Base-by-base conservation (phyloP, 1,140 invertebrate species). In the Drosophila pachea region DNA sequence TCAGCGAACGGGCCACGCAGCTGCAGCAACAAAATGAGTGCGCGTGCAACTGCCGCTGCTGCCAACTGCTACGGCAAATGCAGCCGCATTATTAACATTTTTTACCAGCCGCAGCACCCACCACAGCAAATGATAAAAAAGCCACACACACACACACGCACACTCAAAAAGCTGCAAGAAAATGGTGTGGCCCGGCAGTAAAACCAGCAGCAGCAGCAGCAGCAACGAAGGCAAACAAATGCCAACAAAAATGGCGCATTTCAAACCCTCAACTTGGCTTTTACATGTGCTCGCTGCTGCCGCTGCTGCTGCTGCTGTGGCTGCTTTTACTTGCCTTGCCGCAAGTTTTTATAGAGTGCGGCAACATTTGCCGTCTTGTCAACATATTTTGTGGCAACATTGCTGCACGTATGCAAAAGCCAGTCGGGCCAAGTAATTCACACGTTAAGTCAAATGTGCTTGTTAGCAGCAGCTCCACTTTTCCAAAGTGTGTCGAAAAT, bases 211-310 rank as follows among this genome's bases (percentile, higher is more conserved):
- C 54, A 58, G 14, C 64, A 67, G 29, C 42, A n/a, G 40, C 12
- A 62, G 31, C 64, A 66, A 53, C 77, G 69, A 82, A 74, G 61
- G 52, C 66, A 68, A 76, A 71, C 78, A 83, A 84, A 84, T 86
- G 83, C 83, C 83, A 72, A 87, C 83, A 76, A 87, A 87, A 87
- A 86, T 86, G 83, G 83, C 83, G 83, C 69, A 83, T 70, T 82
- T 82, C 82, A 82, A 67, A 86, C 61, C 61, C 65, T 72, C 63
- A 45, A 54, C 62, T 72, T 52, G 60, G 35, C 35, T 70, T 47
- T 50, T 32, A 40, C 8, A 6, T 59, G 50, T 55, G n/a, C n/a
- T n/a, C n/a, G n/a, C n/a, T n/a, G n/a, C n/a, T n/a, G n/a, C n/a
- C 68, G 50, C 16, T 60, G 65, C 36, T 68, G 70, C 31, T 59